Percentiles rank a stretch among this genome's conserved stretches.
These are phyloP conservation scores for Larimichthys crocea DNA, from an alignment of 2,113 vertebrate species.

Conservation along the genomic window DNA sequence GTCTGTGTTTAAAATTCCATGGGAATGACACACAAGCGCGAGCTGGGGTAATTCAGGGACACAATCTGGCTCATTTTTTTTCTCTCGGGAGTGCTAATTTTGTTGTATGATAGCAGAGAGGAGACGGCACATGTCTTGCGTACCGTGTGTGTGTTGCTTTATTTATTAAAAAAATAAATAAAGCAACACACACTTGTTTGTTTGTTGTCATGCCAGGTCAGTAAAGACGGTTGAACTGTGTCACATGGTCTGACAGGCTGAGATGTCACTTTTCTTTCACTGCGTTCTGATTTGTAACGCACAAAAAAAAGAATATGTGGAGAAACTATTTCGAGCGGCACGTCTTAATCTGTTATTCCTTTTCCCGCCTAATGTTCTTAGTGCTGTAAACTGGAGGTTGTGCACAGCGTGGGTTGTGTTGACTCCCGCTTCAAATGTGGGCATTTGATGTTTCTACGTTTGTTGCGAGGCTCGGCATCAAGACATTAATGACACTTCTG, in stretches of 20 bases:
- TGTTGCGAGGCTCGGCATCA: conserved; percentile 10
- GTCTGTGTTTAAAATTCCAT: conserved; percentile 73
- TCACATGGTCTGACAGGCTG: conserved; percentile 43
- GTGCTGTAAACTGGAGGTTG: conserved; percentile 15
- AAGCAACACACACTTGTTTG: too few relatives aligned
- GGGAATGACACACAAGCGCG: conserved; percentile 70
- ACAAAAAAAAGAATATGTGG: conserved; percentile 18
- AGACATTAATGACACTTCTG: conserved; percentile 10
- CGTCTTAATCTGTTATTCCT: conserved; percentile 4
- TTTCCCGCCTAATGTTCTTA: not conserved
- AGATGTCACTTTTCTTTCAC: conserved; percentile 26
- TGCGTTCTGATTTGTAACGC: conserved; percentile 25
- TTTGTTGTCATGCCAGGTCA: conserved; percentile 36
- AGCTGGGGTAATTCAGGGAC: conserved; percentile 72
- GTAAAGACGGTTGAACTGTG: conserved; percentile 38
- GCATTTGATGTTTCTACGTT: conserved; percentile 20
- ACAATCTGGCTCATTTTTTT: conserved; percentile 54
- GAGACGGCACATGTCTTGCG: conserved; percentile 21
- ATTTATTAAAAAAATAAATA: too few relatives aligned
- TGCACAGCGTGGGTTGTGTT: conserved; percentile 9
- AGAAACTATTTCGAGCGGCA: conserved; percentile 11
- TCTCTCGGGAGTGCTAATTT: conserved; percentile 53
- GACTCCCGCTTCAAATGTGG: conserved; percentile 15
- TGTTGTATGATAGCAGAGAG: conserved; percentile 38
- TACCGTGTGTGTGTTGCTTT: not conserved